Evolutionary conservation across 2,113 vertebrate genomes (phyloP), one percentile per base, ranked within the genome.

Genomic region (Peromyscus leucopus): DNA sequence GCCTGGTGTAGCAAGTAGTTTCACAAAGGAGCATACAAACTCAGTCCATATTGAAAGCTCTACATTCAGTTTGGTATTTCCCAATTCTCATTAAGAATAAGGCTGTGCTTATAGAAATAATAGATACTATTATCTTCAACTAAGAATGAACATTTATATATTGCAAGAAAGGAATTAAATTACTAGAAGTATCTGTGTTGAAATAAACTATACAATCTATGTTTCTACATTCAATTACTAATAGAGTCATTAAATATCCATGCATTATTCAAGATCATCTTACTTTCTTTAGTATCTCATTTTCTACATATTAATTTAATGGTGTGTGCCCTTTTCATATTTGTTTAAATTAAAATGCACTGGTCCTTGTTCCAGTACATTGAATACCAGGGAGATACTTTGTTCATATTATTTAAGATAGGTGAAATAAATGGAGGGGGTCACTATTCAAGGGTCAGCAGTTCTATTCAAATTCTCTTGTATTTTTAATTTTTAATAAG

Each of bases 211-310:
- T 80, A 8, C 17, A 75, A 33, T 61, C n/a, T 55, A 39, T 42
- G 69, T 82, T 92, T 97, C 72, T 71, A 92, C 24, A 8, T 89
- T 86, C 79, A 89, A 91, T 74, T 94, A 82, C 51, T 71, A 51
- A 22, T 0, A 82, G 36, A 92, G 22, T 9, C 31, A 96, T 76
- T 94, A 94, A 86, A 90, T 63, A 61, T 39, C 2, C 79, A 46
- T 63, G 31, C 12, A 86, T 21, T 90, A 33, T 86, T 89, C 63
- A 55, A 61, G 33, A 10, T 84, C 8, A 59, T 55, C 21, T 15
- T 63, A 51, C 51, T 17, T 74, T 95, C 74, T 69, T 13, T 92
- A 75, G 63, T 46, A 39, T 79, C 31, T 84, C 5, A 89, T 61
- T 51, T 72, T 89, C 12, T 90, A 75, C 39, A 19, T 80, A 61